These are phyloP conservation scores for Eristalis arbustorum DNA, from an alignment of 2,888 invertebrate species.

Conservation along the genomic window DNA sequence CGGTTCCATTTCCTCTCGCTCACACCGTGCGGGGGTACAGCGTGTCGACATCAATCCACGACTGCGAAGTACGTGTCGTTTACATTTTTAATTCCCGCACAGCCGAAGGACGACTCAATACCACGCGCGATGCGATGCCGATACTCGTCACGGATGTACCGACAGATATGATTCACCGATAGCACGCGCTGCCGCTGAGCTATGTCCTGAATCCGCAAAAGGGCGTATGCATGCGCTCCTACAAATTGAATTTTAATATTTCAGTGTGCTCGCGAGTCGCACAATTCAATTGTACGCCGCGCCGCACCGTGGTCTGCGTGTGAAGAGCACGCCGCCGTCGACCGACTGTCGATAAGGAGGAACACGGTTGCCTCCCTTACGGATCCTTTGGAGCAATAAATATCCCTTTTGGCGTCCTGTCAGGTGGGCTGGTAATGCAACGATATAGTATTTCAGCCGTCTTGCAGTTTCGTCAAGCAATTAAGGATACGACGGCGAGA, in stretches of 20 bases:
- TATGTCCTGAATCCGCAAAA: neutral
- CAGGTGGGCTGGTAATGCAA: neutral
- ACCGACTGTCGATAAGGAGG: neutral
- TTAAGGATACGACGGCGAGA: neutral
- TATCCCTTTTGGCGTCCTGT: neutral
- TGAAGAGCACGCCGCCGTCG: neutral
- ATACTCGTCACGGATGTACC: neutral
- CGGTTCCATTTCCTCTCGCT: neutral
- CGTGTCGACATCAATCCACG: neutral
- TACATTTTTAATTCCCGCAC: neutral
- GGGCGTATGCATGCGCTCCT: neutral
- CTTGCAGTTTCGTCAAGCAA: conserved; percentile 1
- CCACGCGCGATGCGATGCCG: neutral
- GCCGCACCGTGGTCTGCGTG: no score
- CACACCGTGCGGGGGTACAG: neutral
- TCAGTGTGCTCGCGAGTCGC: neutral
- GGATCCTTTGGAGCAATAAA: neutral
- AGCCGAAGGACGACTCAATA: neutral
- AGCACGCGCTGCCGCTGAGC: neutral
- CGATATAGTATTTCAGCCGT: neutral
- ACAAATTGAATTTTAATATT: neutral
- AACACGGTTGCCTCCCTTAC: neutral
- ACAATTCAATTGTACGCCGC: neutral
- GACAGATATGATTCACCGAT: neutral
- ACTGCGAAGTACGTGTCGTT: neutral